Evolutionary conservation across 2,888 invertebrate genomes (phyloP), one percentile per base, ranked within the genome.

Genomic region (Carabus problematicus): DNA sequence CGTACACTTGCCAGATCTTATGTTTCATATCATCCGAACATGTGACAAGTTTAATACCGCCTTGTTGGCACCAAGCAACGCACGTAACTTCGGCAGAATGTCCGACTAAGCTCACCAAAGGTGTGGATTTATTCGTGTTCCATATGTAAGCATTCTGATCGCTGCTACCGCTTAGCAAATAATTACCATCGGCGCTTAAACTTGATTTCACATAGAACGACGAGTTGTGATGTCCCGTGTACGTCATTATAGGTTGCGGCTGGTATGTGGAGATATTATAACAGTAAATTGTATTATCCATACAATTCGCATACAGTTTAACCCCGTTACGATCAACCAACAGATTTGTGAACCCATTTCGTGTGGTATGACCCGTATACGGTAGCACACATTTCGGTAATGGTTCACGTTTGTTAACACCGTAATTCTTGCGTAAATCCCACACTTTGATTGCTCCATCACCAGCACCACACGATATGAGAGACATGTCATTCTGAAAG

Each of bases 71-170:
- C 95, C 95, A 95, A 1, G 92, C 91, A 1, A 94, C 93, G 77
- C 92, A 91, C 0, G 94, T 94, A 0, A 96, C 95, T 84, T 96
- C 96, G 8, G 91, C 92, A 52, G 86, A 84, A 78, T 96, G 95
- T 0, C 94, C 95, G 0, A 84, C 82, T 3, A 96, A 83, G 61
- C 86, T 85, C 16, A 91, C 87, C 8, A 94, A 79, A 0, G 94
- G 93, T 70, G 84, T 80, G 0, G 90, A 83, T 72, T 82, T 81
- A 11, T 85, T 84, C 0, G 90, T 86, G 78, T 88, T 89, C 95
- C 96, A 97, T 64, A 97, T 89, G 77, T 95, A 95, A 0, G 94
- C 95, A 75, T 88, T 85, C 74, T 91, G 89, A 81, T 95, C 94
- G 76, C 92, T 92, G 74, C 95, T 95, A n/a, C 96, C 96, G 79